These are phyloP conservation scores for Clarias gariepinus DNA, from an alignment of 2,113 vertebrate genomes.

Conservation along the genomic window DNA sequence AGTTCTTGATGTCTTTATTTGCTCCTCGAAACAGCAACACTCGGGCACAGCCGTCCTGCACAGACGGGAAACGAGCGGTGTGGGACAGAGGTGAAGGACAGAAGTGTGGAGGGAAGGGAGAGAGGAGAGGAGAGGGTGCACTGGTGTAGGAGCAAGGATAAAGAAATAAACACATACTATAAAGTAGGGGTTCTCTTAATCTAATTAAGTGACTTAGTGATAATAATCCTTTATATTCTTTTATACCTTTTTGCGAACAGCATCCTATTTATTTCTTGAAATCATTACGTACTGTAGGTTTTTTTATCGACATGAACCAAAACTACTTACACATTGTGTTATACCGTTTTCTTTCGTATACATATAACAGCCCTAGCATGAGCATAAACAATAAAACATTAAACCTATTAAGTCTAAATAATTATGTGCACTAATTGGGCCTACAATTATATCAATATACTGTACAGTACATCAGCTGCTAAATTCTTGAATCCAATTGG, in stretches of 20 bases:
- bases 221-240: neutral
- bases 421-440: neutral
- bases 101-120: conserved; percentile 16
- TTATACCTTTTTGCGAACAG: neutral
- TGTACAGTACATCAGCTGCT: neutral
- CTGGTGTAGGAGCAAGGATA: conserved; percentile 36
- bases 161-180: neutral
- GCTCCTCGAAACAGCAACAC: conserved; percentile 95
- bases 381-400: neutral
- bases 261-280: neutral
- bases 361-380: neutral
- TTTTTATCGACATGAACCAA: neutral
- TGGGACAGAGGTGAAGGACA: conserved; percentile 12
- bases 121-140: conserved; percentile 14
- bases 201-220: neutral
- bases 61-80: neutral
- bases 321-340: neutral
- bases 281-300: neutral
- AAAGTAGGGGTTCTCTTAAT: neutral
- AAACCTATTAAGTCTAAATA: neutral
- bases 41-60: conserved; percentile 91
- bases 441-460: neutral
- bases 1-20: conserved; percentile 94
- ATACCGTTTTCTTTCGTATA: neutral
- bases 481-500: neutral